Conservation (phyloP, 2,888 invertebrate species). For the Pterostichus niger region DNA sequence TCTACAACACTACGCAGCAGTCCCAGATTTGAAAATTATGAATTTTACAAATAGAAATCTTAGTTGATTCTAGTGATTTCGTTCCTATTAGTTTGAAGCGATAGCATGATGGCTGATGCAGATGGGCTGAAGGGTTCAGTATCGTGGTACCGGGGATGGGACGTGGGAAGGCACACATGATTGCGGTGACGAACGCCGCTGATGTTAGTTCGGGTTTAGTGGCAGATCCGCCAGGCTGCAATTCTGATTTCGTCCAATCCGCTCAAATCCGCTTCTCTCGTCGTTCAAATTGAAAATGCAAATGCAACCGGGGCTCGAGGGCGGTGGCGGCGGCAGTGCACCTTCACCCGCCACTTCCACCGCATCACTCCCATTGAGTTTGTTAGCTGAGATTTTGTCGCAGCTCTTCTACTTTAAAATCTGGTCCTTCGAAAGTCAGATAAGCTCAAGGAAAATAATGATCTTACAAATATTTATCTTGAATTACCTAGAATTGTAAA, state of each 20-base stretch:
- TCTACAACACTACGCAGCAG: no score
- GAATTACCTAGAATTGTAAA: background rate
- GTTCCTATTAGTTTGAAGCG: background rate
- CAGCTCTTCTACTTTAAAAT: constrained; percentile 1
- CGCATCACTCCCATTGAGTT: background rate
- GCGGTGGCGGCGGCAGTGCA: background rate
- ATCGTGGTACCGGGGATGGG: no score
- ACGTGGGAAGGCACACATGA: constrained; percentile 17
- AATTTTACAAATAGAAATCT: no score
- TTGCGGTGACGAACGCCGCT: constrained; percentile 52
- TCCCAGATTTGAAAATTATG: no score
- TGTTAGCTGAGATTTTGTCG: constrained; percentile 28
- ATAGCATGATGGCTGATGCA: background rate
- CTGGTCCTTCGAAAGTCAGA: background rate
- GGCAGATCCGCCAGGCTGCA: constrained; percentile 48
- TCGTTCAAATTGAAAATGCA: constrained; percentile 63
- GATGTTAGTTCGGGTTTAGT: constrained; percentile 59
- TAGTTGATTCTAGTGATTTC: background rate
- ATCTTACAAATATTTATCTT: constrained; percentile 11
- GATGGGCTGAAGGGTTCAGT: no score
- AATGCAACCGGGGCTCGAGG: constrained; percentile 35
- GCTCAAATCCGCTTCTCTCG: constrained; percentile 61
- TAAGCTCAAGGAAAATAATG: constrained; percentile 5
- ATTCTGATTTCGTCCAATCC: constrained; percentile 63
- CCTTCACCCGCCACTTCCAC: background rate